Evolutionary conservation across 2,888 invertebrate species (phyloP), one percentile per base, ranked within the genome.

Genomic region (Blastobasis adustella): DNA sequence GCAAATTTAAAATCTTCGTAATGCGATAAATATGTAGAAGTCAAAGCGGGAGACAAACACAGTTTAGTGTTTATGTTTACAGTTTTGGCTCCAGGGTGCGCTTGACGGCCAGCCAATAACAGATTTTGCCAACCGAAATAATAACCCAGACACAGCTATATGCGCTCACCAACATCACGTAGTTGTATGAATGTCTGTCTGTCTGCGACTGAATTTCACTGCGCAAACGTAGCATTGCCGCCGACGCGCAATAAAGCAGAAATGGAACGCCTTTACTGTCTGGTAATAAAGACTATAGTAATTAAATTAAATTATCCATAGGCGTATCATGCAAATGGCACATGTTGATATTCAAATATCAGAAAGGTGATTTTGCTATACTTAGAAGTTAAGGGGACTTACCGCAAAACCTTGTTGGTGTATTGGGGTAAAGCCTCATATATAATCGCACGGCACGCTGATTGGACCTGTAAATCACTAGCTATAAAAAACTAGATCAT

Each of bases 61-160:
- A 46, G 46, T 46, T 49, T 46, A 46, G 60, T 73, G 69, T 76
- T 76, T 76, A 69, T 23, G 23, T 23, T 23, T 23, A 23, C 67
- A 62, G 23, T 69, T 73, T 82, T 78, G 69, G 74, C 73, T 68
- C 60, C 58, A 61, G 67, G 67, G 64, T 73, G 67, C 60, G 64
- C 72, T 85, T 86, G 86, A 86, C 80, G 62, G 61, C 55, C 55
- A 65, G 87, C 87, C 87, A 87, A 83, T 73, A 77, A 77, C 76
- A 82, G 61, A 79, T 75, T 74, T 78, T 79, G 82, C 83, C 81
- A 83, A 82, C 76, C 72, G 67, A 70, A 76, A 78, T 75, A 74
- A 76, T 74, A 67, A 66, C 66, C 76, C 85, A 83, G 84, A 82
- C 84, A 60, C 59, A 58, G 59, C 65, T 79, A 70, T 79, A 60